phyloP scores from a whole-genome alignment of 2,888 invertebrate species.

The Pterobdella sp. region DNA sequence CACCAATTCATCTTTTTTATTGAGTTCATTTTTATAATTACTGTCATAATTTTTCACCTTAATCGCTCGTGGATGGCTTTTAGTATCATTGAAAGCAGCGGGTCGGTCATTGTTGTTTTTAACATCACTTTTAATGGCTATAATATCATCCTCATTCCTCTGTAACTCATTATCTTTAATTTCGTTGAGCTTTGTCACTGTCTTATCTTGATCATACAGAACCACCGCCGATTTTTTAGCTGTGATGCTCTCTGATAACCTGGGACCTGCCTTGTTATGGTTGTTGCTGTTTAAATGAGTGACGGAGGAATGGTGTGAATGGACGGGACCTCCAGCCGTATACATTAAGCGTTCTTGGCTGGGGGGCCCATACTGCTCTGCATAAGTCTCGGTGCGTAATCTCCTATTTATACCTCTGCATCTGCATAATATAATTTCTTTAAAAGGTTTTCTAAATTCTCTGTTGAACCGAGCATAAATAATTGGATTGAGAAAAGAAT shows the following conservation, averaged over 20 bases:
- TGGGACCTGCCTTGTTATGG: background rate
- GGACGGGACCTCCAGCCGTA: conserved; percentile 13
- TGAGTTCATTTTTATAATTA: background rate
- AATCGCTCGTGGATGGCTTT: background rate
- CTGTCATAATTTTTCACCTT: background rate
- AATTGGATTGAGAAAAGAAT: conserved; percentile 87
- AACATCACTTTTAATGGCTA: background rate
- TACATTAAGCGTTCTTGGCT: conserved; percentile 17
- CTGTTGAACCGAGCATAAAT: conserved; percentile 91
- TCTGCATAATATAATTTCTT: conserved; percentile 74
- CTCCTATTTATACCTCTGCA: conserved; percentile 49
- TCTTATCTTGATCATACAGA: conserved; percentile 46
- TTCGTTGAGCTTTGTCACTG: conserved; percentile 42
- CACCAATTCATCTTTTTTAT: too few species aligned
- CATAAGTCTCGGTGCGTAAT: conserved; percentile 49
- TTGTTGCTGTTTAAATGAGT: background rate
- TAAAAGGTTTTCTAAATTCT: conserved; percentile 90
- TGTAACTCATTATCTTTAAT: background rate
- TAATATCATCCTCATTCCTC: background rate
- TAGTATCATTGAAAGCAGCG: background rate
- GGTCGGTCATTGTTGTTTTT: background rate
- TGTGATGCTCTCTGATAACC: background rate
- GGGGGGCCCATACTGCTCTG: conserved; percentile 44
- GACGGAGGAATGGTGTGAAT: background rate
- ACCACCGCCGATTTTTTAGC: conserved; percentile 40